Percentiles rank a stretch among this genome's conserved stretches.
phyloP scores from a whole-genome alignment of 2,113 vertebrate genomes.

The Protobothrops mucrosquamatus region DNA sequence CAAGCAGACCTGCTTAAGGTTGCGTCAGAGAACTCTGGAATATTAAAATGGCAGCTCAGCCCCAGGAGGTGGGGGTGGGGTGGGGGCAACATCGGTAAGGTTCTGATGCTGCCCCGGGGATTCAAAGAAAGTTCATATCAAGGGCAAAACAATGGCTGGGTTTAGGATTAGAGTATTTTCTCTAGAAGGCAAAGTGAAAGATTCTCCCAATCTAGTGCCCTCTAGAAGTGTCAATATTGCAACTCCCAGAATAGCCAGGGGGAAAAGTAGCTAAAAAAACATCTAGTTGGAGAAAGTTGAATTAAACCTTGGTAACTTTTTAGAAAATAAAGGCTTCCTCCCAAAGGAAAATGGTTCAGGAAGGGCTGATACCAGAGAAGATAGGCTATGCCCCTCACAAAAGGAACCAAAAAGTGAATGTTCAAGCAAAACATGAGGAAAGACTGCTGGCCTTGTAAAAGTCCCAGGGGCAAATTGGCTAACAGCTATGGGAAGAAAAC shows the following conservation, averaged over 20 bases:
- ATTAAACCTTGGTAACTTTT: neutral
- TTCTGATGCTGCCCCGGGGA: neutral
- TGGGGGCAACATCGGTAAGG: neutral
- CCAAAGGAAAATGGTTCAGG: neutral
- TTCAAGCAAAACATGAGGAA: neutral
- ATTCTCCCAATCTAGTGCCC: neutral
- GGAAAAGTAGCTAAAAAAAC: neutral
- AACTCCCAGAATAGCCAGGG: neutral
- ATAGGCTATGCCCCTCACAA: neutral
- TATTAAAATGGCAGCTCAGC: neutral
- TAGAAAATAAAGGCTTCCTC: neutral
- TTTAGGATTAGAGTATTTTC: neutral
- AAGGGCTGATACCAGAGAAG: neutral
- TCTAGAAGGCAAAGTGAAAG: neutral
- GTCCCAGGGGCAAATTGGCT: neutral
- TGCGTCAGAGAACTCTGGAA: neutral
- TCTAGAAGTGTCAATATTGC: neutral
- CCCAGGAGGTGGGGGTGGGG: neutral
- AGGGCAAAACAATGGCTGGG: neutral
- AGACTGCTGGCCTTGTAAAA: neutral
- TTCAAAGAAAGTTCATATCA: neutral
- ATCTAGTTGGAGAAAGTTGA: neutral
- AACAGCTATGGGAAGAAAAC: neutral
- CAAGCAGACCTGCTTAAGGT: neutral
- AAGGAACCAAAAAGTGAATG: neutral